Evolutionary conservation across 2,888 invertebrate genomes (phyloP).

Genomic region (Monopis laevigella): DNA sequence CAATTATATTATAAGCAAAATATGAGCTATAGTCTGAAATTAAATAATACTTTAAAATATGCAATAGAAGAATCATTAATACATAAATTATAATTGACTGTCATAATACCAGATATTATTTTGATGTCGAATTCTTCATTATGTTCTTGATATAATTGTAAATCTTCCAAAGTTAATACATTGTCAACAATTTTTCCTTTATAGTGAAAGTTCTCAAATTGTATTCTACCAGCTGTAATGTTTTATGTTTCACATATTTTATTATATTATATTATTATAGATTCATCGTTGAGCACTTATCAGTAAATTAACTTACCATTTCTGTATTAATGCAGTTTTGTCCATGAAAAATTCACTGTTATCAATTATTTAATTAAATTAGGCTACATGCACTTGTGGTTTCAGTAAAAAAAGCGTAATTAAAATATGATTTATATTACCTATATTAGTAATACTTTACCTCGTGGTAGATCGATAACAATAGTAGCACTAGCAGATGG

Average conservation of each 20-base stretch:
- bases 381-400: constrained; percentile 7
- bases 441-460: constrained; percentile 23
- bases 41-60: no score
- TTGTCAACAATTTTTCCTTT: constrained; percentile 35
- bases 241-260: no score
- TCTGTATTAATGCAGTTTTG: no score
- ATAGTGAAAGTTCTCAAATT: constrained; percentile 33
- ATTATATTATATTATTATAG: no score
- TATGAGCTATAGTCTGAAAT: constrained; percentile 4
- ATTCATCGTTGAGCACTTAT: no score
- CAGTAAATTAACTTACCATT: no score
- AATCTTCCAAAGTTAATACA: constrained; percentile 23
- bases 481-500: constrained; percentile 41
- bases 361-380: no score
- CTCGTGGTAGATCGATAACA: constrained; percentile 42
- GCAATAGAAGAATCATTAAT: no score
- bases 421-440: constrained; percentile 10
- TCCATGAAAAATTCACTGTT: no score
- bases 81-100: neutral
- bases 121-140: constrained; percentile 24
- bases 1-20: constrained; percentile 6
- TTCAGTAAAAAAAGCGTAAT: constrained; percentile 19
- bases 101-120: constrained; percentile 19
- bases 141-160: constrained; percentile 34
- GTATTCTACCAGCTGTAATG: constrained; percentile 27